phyloP scores from a whole-genome alignment of 2,888 invertebrate species.

The Spilarctia lutea region DNA sequence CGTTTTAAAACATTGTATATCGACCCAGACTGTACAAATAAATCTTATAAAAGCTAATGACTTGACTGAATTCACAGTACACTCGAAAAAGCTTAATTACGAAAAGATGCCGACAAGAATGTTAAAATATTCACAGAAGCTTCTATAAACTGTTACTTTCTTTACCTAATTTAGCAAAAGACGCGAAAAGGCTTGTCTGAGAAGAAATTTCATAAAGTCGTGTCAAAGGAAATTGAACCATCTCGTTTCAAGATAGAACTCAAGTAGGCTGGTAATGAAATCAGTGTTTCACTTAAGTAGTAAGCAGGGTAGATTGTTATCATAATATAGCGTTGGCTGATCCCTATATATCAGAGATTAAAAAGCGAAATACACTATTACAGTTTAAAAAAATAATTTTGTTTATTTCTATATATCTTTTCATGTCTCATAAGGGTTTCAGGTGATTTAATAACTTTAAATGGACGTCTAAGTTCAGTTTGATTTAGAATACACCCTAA shows the following conservation, averaged over 20 bases:
- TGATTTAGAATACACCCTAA: no score
- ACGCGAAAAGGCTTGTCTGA: constrained; percentile 42
- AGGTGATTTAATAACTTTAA: neutral
- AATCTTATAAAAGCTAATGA: constrained; percentile 29
- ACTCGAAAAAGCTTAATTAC: constrained; percentile 44
- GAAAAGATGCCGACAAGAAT: constrained; percentile 52
- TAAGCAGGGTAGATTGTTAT: constrained; percentile 41
- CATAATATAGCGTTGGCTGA: constrained; percentile 28
- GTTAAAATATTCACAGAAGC: constrained; percentile 57
- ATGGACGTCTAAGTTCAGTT: neutral
- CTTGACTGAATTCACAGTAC: constrained; percentile 25
- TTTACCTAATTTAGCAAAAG: constrained; percentile 51
- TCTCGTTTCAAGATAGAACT: constrained; percentile 19
- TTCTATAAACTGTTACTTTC: constrained; percentile 51
- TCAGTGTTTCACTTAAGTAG: constrained; percentile 44
- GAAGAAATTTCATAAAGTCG: constrained; percentile 28
- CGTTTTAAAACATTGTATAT: neutral
- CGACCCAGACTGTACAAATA: neutral
- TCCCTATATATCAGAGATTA: constrained; percentile 29
- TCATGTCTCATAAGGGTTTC: neutral
- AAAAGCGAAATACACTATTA: neutral
- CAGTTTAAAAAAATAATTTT: neutral
- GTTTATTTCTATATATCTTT: neutral
- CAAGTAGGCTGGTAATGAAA: constrained; percentile 29
- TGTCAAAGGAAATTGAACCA: constrained; percentile 32